These are phyloP conservation scores for Caenorhabditis becei DNA, from an alignment of 2,888 invertebrate species.

Conservation along the genomic window DNA sequence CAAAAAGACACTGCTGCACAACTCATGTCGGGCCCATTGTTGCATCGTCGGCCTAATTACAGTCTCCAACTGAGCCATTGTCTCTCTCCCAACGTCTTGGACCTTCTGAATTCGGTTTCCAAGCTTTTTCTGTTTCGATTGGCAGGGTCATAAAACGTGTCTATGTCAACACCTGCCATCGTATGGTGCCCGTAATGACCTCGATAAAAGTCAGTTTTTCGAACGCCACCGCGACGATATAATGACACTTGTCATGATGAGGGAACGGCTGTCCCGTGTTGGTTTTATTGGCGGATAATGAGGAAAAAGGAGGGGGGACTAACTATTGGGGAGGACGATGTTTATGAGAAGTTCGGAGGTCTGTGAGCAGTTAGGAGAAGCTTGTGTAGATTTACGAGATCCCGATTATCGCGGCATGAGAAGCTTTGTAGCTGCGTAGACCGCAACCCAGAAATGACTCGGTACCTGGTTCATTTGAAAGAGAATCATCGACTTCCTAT, in stretches of 20 bases:
- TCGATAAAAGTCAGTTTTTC: conserved; percentile 61
- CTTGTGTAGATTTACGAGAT: too few relatives aligned
- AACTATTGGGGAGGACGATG: neutral
- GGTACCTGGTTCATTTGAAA: too few relatives aligned
- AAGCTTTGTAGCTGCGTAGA: too few relatives aligned
- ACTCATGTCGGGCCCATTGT: conserved; percentile 23
- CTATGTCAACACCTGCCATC: conserved; percentile 58
- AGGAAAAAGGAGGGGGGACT: neutral
- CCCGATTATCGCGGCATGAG: too few relatives aligned
- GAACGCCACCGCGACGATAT: neutral
- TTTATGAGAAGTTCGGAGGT: too few relatives aligned
- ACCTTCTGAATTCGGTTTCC: conserved; percentile 2
- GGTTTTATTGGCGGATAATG: neutral
- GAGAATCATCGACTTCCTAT: too few relatives aligned
- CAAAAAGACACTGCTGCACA: conserved; percentile 15
- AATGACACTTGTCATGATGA: conserved; percentile 12
- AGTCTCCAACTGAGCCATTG: conserved; percentile 7
- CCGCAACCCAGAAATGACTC: too few relatives aligned
- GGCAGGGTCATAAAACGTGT: conserved; percentile 42
- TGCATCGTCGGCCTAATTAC: conserved; percentile 30
- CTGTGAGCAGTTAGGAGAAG: too few relatives aligned
- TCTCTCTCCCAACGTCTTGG: conserved; percentile 8
- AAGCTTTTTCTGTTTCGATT: neutral
- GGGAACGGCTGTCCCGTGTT: neutral
- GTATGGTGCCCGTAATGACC: conserved; percentile 47